A percentile compares a stretch with the other conserved stretches of the same genome.
phyloP scores from a whole-genome alignment of 2,888 invertebrate genomes.

The Congeria kusceri region DNA sequence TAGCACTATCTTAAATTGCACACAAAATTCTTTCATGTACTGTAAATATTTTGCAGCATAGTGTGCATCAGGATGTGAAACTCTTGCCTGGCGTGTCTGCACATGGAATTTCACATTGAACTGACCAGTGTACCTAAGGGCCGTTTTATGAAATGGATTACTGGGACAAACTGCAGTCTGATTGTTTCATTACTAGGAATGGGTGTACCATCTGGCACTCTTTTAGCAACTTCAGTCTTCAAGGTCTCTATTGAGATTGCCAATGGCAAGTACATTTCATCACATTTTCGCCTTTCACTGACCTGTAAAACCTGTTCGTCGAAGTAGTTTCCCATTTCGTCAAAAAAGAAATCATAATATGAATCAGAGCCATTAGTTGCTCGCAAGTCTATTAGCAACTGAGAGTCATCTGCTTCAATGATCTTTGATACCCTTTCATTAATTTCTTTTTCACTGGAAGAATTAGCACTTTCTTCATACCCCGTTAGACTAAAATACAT shows the following conservation, averaged over 20 bases:
- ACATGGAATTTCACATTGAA: slow-evolving; percentile 46
- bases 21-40: slow-evolving; percentile 47
- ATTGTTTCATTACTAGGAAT: slow-evolving; percentile 3
- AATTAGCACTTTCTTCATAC: not conserved
- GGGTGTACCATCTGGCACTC: slow-evolving; percentile 3
- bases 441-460: not conserved
- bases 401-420: slow-evolving; percentile 13
- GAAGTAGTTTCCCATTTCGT: slow-evolving; percentile 23
- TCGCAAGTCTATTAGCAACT: slow-evolving; percentile 11
- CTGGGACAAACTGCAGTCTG: slow-evolving; percentile 1
- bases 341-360: slow-evolving; percentile 17
- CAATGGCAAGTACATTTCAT: slow-evolving; percentile 9
- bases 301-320: slow-evolving; percentile 27
- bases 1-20: slow-evolving; percentile 12
- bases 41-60: slow-evolving; percentile 32
- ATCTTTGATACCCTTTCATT: slow-evolving; percentile 4
- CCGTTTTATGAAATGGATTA: slow-evolving; percentile 2
- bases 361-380: slow-evolving; percentile 9
- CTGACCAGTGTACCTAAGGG: not conserved
- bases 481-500: slow-evolving; percentile 19
- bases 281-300: slow-evolving; percentile 1
- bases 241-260: slow-evolving; percentile 1
- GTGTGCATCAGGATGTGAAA: slow-evolving; percentile 33
- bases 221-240: not conserved
- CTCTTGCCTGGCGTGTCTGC: slow-evolving; percentile 34